Percentiles rank a stretch among this genome's conserved stretches.
phyloP scores from a whole-genome alignment of 2,797 vertebrate species.

The Myiotriccus ornatus region DNA sequence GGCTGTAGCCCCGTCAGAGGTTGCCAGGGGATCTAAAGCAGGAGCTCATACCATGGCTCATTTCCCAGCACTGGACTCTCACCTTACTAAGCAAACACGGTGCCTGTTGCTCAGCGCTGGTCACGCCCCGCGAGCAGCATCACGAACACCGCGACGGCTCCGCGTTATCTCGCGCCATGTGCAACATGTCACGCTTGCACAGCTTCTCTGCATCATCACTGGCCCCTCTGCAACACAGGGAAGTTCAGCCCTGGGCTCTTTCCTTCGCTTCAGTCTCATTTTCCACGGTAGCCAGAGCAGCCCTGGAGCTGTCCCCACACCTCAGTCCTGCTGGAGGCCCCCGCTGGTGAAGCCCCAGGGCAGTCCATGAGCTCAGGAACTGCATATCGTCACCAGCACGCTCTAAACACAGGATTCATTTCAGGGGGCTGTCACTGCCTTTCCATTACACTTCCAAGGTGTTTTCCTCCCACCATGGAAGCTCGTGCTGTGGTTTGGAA shows the following conservation, averaged over 20 bases:
- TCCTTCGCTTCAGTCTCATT: rapidly evolving
- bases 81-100: background rate
- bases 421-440: background rate
- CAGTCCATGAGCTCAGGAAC: background rate
- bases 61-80: background rate
- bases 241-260: background rate
- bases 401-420: rapidly evolving
- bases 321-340: background rate
- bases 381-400: background rate
- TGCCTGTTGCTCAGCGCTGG: background rate
- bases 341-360: background rate
- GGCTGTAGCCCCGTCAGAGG: background rate
- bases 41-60: background rate
- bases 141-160: background rate
- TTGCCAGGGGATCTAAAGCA: background rate
- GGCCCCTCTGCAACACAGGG: background rate
- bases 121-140: background rate
- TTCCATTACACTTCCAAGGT: background rate
- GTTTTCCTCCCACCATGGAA: background rate
- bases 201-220: background rate
- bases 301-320: background rate
- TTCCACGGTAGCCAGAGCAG: background rate
- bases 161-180: background rate
- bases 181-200: background rate
- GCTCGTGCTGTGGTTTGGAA: background rate